These are phyloP conservation scores for Drepanosiphum platanoidis DNA, from an alignment of 2,888 invertebrate species.

Conservation along the genomic window DNA sequence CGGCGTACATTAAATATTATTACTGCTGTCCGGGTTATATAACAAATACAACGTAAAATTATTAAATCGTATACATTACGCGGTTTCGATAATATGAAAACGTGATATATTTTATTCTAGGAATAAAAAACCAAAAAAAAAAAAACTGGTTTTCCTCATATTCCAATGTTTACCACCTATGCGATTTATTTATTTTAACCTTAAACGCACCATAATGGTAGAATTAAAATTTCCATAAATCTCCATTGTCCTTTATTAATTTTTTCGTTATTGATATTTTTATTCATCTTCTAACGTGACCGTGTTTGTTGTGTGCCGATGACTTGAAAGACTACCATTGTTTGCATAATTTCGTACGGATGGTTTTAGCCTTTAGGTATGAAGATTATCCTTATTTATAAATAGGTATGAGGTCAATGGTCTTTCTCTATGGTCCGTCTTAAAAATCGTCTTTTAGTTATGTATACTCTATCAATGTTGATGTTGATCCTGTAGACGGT, in stretches of 20 bases:
- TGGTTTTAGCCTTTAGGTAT: conserved; percentile 50
- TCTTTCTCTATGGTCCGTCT: conserved; percentile 45
- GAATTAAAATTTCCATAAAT: conserved; percentile 26
- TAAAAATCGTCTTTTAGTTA: conserved; percentile 31
- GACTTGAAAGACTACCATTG: conserved; percentile 50
- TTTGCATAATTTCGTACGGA: conserved; percentile 55
- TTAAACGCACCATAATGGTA: neutral
- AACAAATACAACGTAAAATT: too few species aligned
- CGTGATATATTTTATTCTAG: too few species aligned
- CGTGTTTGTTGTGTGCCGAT: conserved; percentile 46
- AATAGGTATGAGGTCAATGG: conserved; percentile 48
- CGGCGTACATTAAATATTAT: neutral
- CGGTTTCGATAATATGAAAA: too few species aligned
- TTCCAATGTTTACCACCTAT: too few species aligned
- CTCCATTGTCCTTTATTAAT: conserved; percentile 4
- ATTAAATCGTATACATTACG: too few species aligned
- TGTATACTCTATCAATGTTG: neutral
- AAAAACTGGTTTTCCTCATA: too few species aligned
- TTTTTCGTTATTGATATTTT: conserved; percentile 37
- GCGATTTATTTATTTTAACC: neutral
- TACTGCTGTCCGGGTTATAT: neutral
- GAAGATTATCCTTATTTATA: conserved; percentile 46
- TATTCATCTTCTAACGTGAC: conserved; percentile 29
- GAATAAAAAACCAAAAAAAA: too few species aligned
- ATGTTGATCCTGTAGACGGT: neutral